These are phyloP conservation scores for Yasuhikotakia modesta DNA, from an alignment of 2,797 vertebrate genomes.

Conservation along the genomic window DNA sequence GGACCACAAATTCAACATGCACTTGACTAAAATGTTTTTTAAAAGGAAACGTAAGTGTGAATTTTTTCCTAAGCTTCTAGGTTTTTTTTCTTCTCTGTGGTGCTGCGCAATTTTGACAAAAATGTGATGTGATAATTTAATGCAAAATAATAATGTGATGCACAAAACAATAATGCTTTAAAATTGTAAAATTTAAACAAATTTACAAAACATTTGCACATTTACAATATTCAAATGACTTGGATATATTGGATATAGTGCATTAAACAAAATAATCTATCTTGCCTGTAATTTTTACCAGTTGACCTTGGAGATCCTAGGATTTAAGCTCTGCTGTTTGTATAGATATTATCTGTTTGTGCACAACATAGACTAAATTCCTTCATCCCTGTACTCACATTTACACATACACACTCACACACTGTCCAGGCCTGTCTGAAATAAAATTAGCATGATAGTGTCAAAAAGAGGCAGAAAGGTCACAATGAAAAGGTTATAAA, in stretches of 20 bases:
- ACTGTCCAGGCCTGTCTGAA: background rate
- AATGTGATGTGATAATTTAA: too few relatives aligned
- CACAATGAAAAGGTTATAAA: conserved; percentile 3
- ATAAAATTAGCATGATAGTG: background rate
- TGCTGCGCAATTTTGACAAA: too few relatives aligned
- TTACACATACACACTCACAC: background rate
- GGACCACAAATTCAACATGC: too few relatives aligned
- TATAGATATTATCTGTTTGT: background rate
- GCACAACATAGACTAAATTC: background rate
- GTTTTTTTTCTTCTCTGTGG: too few relatives aligned
- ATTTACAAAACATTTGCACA: too few relatives aligned
- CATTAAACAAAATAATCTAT: background rate
- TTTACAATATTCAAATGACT: too few relatives aligned
- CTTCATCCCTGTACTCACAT: background rate
- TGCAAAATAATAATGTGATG: too few relatives aligned
- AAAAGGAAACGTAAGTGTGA: too few relatives aligned
- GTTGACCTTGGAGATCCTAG: background rate
- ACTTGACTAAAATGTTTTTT: too few relatives aligned
- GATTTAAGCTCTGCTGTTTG: background rate
- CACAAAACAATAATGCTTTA: too few relatives aligned
- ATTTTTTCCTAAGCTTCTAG: too few relatives aligned
- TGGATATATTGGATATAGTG: background rate
- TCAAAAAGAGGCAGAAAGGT: background rate
- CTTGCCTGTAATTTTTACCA: background rate
- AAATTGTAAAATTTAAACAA: too few relatives aligned